Evolutionary conservation across 2,113 vertebrate species (phyloP).

Genomic region (Amphiprion percula): DNA sequence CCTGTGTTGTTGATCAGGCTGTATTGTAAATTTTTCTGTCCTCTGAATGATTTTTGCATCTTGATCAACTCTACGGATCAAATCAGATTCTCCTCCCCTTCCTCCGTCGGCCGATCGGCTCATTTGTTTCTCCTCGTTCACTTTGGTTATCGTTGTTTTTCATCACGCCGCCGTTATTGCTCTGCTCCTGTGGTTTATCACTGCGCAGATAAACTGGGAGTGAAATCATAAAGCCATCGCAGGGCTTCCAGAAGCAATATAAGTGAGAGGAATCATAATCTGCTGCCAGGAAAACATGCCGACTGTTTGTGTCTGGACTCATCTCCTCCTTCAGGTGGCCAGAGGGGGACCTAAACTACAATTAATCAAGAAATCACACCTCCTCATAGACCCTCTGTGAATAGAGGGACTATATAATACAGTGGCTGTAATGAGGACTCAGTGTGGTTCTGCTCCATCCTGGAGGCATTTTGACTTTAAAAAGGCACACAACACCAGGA

Average conservation of each 20-base stretch:
- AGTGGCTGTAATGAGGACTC: neutral
- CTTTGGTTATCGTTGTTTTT: slow-evolving; percentile 51
- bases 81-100: too few relatives aligned
- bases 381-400: neutral
- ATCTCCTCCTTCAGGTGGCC: slow-evolving; percentile 10
- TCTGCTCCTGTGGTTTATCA: slow-evolving; percentile 72
- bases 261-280: slow-evolving; percentile 18
- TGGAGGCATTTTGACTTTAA: too few relatives aligned
- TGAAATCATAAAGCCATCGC: slow-evolving; percentile 53
- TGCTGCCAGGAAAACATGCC: slow-evolving; percentile 41
- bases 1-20: too few relatives aligned
- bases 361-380: neutral
- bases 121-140: slow-evolving; percentile 54
- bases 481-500: too few relatives aligned
- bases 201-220: slow-evolving; percentile 54
- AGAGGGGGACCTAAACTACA: neutral
- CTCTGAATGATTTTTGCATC: too few relatives aligned
- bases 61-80: too few relatives aligned
- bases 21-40: too few relatives aligned
- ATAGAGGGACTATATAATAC: neutral
- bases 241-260: slow-evolving; percentile 39
- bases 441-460: too few relatives aligned
- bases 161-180: slow-evolving; percentile 69
- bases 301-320: slow-evolving; percentile 28
- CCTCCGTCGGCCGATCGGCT: slow-evolving; percentile 16